These are phyloP conservation scores for Anhinga rufa DNA, from an alignment of 2,113 vertebrate genomes.

Conservation along the genomic window DNA sequence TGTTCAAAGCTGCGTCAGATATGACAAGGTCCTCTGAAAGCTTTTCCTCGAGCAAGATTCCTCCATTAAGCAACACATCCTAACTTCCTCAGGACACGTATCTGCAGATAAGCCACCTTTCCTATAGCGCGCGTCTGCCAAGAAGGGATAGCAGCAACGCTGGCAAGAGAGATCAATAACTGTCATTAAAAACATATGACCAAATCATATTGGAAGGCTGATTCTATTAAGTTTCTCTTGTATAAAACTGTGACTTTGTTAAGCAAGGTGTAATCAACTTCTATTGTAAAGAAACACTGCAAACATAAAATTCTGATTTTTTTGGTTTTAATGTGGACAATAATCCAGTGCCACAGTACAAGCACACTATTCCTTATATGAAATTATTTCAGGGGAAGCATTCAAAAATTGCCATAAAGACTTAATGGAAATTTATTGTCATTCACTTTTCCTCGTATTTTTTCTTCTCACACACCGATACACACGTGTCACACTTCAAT, in stretches of 20 bases:
- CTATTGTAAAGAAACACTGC: not conserved
- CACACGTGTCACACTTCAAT: not conserved
- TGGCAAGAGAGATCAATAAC: conserved; percentile 3
- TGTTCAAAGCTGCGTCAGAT: not conserved
- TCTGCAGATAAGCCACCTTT: conserved; percentile 2
- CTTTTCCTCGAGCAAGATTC: conserved; percentile 13
- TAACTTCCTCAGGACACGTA: not conserved
- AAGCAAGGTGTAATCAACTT: not conserved
- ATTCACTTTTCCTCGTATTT: not conserved
- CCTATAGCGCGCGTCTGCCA: not conserved
- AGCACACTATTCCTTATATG: not conserved
- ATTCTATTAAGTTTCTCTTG: not conserved
- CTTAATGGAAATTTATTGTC: not conserved
- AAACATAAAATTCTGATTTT: not conserved
- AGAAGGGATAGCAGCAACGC: not conserved
- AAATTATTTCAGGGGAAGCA: not conserved
- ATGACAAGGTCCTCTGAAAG: conserved; percentile 10
- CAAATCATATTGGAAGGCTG: not conserved
- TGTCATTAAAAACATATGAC: not conserved
- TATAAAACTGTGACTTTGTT: not conserved
- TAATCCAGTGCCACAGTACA: not conserved
- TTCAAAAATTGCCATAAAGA: not conserved
- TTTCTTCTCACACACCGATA: not conserved
- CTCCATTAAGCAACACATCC: conserved; percentile 20
- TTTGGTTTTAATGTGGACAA: not conserved